Percentiles rank a stretch among this genome's conserved stretches.
Evolutionary conservation across 2,888 invertebrate species (phyloP).

Genomic region (Athetis lepigone): DNA sequence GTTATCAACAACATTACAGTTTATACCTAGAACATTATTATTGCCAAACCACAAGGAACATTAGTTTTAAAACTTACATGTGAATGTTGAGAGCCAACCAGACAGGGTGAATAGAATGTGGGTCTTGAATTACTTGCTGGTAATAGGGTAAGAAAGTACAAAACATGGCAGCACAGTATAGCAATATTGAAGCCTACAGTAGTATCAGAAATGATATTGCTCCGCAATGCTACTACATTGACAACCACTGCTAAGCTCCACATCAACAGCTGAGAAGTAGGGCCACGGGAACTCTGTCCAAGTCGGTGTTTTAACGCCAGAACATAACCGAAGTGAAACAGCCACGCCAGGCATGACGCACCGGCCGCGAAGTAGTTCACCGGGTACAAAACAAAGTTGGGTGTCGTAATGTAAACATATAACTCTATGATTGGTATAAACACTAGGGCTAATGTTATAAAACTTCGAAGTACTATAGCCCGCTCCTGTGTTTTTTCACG

Average conservation of each 20-base stretch:
- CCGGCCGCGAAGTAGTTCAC: conserved; percentile 93
- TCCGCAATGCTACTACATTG: conserved; percentile 92
- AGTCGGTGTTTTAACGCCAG: conserved; percentile 92
- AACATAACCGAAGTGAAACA: conserved; percentile 94
- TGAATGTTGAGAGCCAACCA: conserved; percentile 88
- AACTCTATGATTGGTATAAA: conserved; percentile 93
- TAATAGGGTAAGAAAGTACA: conserved; percentile 93
- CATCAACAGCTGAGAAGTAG: conserved; percentile 92
- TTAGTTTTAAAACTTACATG: conserved; percentile 82
- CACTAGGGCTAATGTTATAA: conserved; percentile 91
- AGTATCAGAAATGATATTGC: conserved; percentile 89
- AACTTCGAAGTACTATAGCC: conserved; percentile 92
- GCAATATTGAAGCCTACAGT: conserved; percentile 91
- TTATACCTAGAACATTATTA: neutral
- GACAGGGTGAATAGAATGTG: conserved; percentile 86
- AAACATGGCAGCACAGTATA: conserved; percentile 91
- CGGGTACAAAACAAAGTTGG: conserved; percentile 88
- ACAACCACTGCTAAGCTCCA: conserved; percentile 93
- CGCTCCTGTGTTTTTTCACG: conserved; percentile 92
- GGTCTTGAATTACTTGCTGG: conserved; percentile 90
- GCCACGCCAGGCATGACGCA: conserved; percentile 94
- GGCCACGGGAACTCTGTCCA: conserved; percentile 93
- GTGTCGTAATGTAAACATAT: conserved; percentile 91
- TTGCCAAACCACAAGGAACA: conserved; percentile 7
- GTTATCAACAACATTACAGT: conserved; percentile 47